Percentiles rank a stretch among this genome's conserved stretches.
Conservation (phyloP, 1,140 invertebrate species). For the Holotrichia oblita region DNA sequence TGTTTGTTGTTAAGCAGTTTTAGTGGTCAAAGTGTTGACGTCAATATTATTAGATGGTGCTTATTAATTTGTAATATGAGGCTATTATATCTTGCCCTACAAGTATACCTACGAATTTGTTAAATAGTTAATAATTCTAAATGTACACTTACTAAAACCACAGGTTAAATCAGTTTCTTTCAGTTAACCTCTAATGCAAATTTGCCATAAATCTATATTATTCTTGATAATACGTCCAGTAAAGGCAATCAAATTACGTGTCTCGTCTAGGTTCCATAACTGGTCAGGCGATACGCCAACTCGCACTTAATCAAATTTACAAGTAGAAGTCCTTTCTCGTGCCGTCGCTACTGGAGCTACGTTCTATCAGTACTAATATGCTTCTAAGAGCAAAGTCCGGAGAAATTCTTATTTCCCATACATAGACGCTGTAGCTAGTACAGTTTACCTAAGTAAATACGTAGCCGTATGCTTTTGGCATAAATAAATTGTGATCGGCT, state of each 20-base stretch:
- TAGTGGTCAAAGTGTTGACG: no score
- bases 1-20: no score
- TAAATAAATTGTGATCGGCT: neutral
- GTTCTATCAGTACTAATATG: neutral
- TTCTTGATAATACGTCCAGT: neutral
- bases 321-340: neutral
- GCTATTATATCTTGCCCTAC: no score
- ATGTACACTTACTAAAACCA: no score
- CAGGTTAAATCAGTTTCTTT: neutral
- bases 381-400: neutral
- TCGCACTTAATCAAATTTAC: conserved; percentile 3
- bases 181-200: neutral
- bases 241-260: neutral
- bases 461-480: neutral
- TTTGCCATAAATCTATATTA: neutral
- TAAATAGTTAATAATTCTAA: no score
- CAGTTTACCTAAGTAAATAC: neutral
- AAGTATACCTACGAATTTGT: no score
- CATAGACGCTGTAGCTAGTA: neutral
- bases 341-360: neutral
- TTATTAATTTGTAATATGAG: no score
- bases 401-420: neutral
- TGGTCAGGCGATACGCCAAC: neutral
- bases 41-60: no score
- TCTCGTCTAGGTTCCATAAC: neutral